Conservation (phyloP, 1,140 invertebrate genomes). For the Steinernema khuongi region DNA sequence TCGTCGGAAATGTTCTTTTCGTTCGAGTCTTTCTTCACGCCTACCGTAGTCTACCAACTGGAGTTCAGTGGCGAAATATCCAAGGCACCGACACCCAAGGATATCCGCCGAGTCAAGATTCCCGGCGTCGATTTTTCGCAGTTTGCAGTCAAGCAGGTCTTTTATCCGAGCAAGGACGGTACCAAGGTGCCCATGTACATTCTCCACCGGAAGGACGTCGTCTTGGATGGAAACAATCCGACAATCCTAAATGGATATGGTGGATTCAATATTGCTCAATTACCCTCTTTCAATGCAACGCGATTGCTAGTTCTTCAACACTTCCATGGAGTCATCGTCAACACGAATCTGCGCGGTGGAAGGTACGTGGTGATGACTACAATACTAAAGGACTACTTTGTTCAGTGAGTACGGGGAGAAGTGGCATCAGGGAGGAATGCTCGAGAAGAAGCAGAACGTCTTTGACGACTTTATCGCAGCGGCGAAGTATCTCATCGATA, state of each 20-base stretch:
- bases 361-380: conserved; percentile 67
- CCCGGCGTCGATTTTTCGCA: conserved; percentile 74
- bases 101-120: conserved; percentile 77
- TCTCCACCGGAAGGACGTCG: conserved; percentile 72
- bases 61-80: conserved; percentile 70
- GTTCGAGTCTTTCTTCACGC: conserved; percentile 86
- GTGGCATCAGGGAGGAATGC: conserved; percentile 87
- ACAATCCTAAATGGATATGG: conserved; percentile 91
- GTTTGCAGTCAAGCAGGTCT: conserved; percentile 82
- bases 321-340: conserved; percentile 78
- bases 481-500: conserved; percentile 78
- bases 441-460: conserved; percentile 90
- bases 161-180: conserved; percentile 88
- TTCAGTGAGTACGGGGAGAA: conserved; percentile 89
- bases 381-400: conserved; percentile 35
- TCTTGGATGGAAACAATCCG: conserved; percentile 69
- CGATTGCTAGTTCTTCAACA: conserved; percentile 82
- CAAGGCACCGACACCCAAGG: conserved; percentile 65
- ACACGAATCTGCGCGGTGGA: conserved; percentile 90
- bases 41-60: conserved; percentile 79
- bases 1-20: conserved; percentile 85
- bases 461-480: conserved; percentile 93
- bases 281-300: conserved; percentile 76
- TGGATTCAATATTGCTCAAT: conserved; percentile 85
- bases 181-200: conserved; percentile 96